phyloP scores from a whole-genome alignment of 2,113 vertebrate genomes.

The Callopanchax toddi region DNA sequence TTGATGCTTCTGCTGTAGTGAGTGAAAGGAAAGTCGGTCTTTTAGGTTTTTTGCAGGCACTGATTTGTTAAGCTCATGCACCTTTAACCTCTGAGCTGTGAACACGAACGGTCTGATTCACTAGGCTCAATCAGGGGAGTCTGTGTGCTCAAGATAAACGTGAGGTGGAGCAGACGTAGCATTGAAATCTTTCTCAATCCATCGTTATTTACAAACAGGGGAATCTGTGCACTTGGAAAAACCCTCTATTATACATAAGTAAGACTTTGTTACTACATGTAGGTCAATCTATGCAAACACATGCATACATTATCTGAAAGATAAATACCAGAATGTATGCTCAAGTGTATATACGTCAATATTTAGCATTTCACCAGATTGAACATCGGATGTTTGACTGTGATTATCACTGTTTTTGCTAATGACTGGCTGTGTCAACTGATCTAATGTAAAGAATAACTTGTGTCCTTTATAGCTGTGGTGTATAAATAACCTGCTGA shows the following conservation, averaged over 20 bases:
- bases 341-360: too few relatives aligned
- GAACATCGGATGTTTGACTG: not conserved
- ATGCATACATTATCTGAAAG: not conserved
- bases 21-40: not conserved
- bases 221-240: too few relatives aligned
- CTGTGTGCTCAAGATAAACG: too few relatives aligned
- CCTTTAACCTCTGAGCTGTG: too few relatives aligned
- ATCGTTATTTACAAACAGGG: too few relatives aligned
- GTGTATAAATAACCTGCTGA: conserved; percentile 5
- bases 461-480: not conserved
- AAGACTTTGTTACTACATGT: too few relatives aligned
- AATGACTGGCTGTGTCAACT: not conserved
- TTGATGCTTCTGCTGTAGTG: not conserved
- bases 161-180: too few relatives aligned
- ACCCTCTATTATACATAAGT: too few relatives aligned
- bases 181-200: too few relatives aligned
- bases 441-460: not conserved
- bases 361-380: not conserved
- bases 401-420: not conserved
- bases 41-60: not conserved
- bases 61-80: not conserved
- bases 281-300: not conserved
- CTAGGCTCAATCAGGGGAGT: too few relatives aligned
- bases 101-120: too few relatives aligned
- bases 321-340: too few relatives aligned